Evolutionary conservation across 2,113 vertebrate genomes (phyloP), one percentile per base, ranked within the genome.

Genomic region (Oncorhynchus clarkii): DNA sequence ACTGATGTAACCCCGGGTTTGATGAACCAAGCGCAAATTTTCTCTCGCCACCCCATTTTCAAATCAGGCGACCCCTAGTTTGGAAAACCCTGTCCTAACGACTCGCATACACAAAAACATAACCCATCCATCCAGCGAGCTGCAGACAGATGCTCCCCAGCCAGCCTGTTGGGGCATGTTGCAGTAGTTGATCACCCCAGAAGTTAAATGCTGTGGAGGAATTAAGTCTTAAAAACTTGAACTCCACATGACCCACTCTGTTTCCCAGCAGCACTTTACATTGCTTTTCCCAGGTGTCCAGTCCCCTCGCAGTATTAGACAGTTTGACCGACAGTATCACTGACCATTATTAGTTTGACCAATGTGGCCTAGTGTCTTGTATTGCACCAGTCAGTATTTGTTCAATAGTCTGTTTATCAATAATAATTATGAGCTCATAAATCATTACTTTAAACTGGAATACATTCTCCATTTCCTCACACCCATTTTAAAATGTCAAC

Each of bases 201-300:
- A 9, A 7, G 29, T 9, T 9, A 70, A 45, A 70, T 2, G 13
- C n/a, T 31, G 68, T 18, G 51, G 51, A 54, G 51, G 12, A 88
- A 68, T 82, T 79, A 83, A 81, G 26, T 80, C 79, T 49, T 5
- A 26, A 74, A 45, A 74, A 73, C 79, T n/a, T 76, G 77, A 83
- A 77, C 68, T 69, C 83, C 82, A 80, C 62, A 62, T 87, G 78
- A 79, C 73, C 16, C 14, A 68, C 79, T 45, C 7, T 4, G 48
- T 82, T 90, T 92, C 83, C 86, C 82, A 86, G 77, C 87, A 85
- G 77, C 67, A 67, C 76, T 81, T 26, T 64, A 45, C 75, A 91
- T 89, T 85, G 88, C 89, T 91, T 78, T 49, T 67, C 72, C 26
- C 34, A 73, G 16, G 39, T 24, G 51, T 18, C 16, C 70, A 77